Evolutionary conservation across 2,888 invertebrate species (phyloP).

Genomic region (Acrobasis consociella): DNA sequence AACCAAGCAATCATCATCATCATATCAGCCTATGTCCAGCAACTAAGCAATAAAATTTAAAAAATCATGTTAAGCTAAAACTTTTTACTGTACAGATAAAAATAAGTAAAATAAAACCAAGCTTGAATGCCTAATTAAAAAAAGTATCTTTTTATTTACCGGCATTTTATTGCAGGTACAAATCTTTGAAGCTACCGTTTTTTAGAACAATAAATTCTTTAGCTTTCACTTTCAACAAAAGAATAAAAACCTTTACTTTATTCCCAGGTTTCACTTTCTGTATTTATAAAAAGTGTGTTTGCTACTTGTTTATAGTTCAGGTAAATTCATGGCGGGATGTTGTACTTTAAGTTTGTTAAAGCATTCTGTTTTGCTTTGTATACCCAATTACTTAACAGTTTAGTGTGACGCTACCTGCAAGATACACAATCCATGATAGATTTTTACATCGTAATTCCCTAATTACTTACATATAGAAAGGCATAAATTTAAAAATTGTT

Average conservation of each 20-base stretch:
- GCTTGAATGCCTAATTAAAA: neutral
- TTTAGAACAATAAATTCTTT: conserved; percentile 26
- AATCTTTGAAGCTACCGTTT: conserved; percentile 26
- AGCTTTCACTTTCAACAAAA: conserved; percentile 74
- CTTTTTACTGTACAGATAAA: no score
- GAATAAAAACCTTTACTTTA: conserved; percentile 39
- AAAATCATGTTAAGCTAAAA: no score
- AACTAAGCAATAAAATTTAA: no score
- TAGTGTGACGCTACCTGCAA: neutral
- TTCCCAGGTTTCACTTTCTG: conserved; percentile 58
- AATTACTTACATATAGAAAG: no score
- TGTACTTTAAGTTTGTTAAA: neutral
- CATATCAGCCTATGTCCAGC: no score
- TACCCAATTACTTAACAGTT: neutral
- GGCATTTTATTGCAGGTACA: neutral
- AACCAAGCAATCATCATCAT: no score
- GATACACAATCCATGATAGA: neutral
- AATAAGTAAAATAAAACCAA: neutral
- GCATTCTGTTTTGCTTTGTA: neutral
- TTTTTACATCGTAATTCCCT: no score
- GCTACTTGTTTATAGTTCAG: conserved; percentile 38
- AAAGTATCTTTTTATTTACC: neutral
- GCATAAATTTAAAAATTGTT: no score
- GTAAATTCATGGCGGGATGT: conserved; percentile 22
- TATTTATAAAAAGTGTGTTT: conserved; percentile 48